Percentiles rank a stretch among this genome's conserved stretches.
phyloP scores from a whole-genome alignment of 1,140 invertebrate species.

The Chymomyza costata region DNA sequence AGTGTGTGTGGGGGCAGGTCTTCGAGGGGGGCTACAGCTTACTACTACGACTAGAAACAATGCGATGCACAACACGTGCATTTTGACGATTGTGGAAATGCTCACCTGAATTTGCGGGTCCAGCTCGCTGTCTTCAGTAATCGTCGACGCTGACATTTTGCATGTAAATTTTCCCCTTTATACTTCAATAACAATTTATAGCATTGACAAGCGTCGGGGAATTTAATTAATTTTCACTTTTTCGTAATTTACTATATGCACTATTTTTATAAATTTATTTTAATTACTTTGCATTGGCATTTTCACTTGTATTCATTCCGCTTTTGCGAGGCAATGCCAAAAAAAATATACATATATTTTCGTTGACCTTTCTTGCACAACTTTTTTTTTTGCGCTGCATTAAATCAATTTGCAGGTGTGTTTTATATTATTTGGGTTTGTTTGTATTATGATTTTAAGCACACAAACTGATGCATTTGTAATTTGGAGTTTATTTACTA shows the following conservation, averaged over 20 bases:
- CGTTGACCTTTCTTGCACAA: too few relatives aligned
- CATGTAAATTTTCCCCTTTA: slow-evolving; percentile 3
- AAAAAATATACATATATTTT: too few relatives aligned
- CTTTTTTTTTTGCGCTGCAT: too few relatives aligned
- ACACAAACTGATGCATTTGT: too few relatives aligned
- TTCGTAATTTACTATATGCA: slow-evolving; percentile 14
- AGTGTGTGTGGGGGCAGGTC: slow-evolving; percentile 10
- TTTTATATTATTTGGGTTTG: too few relatives aligned
- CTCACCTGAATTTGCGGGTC: slow-evolving; percentile 80
- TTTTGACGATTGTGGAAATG: slow-evolving; percentile 5
- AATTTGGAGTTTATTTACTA: too few relatives aligned
- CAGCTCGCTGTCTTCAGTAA: slow-evolving; percentile 72
- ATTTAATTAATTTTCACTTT: slow-evolving; percentile 34
- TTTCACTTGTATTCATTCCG: slow-evolving; percentile 34
- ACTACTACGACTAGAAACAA: neutral
- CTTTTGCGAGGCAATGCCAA: too few relatives aligned
- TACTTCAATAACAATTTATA: neutral
- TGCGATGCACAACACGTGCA: slow-evolving; percentile 24
- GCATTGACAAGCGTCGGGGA: slow-evolving; percentile 4
- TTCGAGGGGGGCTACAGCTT: too few relatives aligned
- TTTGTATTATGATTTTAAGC: too few relatives aligned
- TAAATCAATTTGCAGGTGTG: too few relatives aligned
- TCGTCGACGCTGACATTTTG: slow-evolving; percentile 45
- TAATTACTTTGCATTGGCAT: slow-evolving; percentile 37
- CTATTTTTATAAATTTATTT: slow-evolving; percentile 20